These are phyloP conservation scores for Dicranocentrus wangi DNA, from an alignment of 2,888 invertebrate genomes.

Conservation along the genomic window DNA sequence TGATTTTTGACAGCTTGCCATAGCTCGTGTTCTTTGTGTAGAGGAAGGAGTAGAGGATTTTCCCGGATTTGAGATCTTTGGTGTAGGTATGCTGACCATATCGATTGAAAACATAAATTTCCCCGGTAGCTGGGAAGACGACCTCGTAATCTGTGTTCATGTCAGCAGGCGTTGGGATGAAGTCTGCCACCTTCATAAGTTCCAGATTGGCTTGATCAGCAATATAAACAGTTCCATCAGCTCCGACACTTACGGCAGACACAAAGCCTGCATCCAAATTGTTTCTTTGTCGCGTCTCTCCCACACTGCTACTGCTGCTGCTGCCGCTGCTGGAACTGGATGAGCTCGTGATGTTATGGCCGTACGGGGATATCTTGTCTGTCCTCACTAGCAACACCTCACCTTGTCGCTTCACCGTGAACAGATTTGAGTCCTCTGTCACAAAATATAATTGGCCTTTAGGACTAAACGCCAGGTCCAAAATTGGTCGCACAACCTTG, in stretches of 20 bases:
- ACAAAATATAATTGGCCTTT: conserved; percentile 73
- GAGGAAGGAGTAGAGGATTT: conserved; percentile 93
- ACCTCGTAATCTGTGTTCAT: conserved; percentile 91
- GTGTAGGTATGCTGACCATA: conserved; percentile 97
- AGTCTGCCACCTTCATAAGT: conserved; percentile 81
- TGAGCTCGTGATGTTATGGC: conserved; percentile 61
- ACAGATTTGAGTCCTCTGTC: conserved; percentile 72
- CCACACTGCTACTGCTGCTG: not conserved
- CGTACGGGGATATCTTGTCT: conserved; percentile 68
- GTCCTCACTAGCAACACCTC: conserved; percentile 68
- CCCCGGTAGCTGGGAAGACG: conserved; percentile 93
- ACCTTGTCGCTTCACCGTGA: conserved; percentile 68
- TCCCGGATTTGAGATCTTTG: conserved; percentile 94
- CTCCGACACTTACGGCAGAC: conserved; percentile 92
- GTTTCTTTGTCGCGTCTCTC: conserved; percentile 66
- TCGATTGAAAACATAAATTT: conserved; percentile 93
- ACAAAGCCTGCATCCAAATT: conserved; percentile 79
- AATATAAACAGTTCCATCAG: conserved; percentile 95
- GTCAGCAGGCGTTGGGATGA: conserved; percentile 89
- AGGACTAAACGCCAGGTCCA: conserved; percentile 71
- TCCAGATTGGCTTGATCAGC: conserved; percentile 90
- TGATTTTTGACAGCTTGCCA: conserved; percentile 93
- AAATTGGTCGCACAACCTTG: conserved; percentile 67
- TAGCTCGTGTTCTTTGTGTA: conserved; percentile 98
- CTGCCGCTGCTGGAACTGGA: not conserved